A percentile compares a stretch with the other conserved stretches of the same genome.
phyloP scores from a whole-genome alignment of 2,113 vertebrate genomes.

The Prunella himalayana region DNA sequence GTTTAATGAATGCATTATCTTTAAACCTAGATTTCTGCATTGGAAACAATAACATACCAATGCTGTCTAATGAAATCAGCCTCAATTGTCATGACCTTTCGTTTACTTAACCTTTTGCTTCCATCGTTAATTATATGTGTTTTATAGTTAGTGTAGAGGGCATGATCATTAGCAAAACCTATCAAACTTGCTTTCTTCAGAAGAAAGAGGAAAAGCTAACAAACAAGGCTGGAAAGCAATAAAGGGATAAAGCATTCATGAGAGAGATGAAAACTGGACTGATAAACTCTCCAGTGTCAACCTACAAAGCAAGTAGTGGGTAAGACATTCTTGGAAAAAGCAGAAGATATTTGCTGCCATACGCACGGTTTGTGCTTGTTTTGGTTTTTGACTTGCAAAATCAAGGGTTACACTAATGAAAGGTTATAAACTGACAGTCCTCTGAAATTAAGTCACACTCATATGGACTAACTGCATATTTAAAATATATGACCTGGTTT shows the following conservation, averaged over 20 bases:
- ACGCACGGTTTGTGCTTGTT: neutral
- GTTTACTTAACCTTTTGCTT: constrained; percentile 46
- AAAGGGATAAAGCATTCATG: neutral
- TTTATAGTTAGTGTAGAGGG: constrained; percentile 11
- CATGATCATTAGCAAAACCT: constrained; percentile 11
- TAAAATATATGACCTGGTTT: neutral
- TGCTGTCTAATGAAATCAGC: constrained; percentile 56
- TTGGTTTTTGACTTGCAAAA: neutral
- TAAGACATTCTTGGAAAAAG: neutral
- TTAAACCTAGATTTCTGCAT: constrained; percentile 19
- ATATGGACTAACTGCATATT: neutral
- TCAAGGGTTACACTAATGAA: neutral
- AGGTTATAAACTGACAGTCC: neutral
- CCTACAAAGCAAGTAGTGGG: neutral
- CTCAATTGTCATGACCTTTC: constrained; percentile 49
- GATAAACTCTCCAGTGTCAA: neutral
- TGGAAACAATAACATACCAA: constrained; percentile 43
- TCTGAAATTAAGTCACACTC: neutral
- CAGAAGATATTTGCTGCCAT: neutral
- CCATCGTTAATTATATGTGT: constrained; percentile 21
- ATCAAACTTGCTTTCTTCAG: constrained; percentile 28
- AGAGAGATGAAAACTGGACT: neutral
- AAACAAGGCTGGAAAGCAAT: neutral
- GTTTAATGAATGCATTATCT: constrained; percentile 23
- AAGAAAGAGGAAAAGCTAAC: neutral